Evolutionary conservation across 2,113 vertebrate genomes (phyloP).

Genomic region (Microtus oregoni): DNA sequence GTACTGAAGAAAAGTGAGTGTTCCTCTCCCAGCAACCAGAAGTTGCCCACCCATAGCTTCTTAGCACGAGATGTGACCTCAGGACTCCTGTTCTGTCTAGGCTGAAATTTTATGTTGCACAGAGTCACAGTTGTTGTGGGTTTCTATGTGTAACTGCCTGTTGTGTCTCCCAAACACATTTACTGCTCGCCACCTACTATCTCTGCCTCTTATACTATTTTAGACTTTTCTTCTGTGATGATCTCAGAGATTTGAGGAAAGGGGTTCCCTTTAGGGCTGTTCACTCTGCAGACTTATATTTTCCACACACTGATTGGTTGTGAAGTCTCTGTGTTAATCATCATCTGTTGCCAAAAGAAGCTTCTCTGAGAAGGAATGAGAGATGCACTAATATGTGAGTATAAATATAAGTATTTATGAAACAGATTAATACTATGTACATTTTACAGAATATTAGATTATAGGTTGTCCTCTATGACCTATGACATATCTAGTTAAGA

Average conservation of each 20-base stretch:
- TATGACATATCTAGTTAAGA: background rate
- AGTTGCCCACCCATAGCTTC: no score
- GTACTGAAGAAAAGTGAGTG: background rate
- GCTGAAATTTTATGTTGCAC: background rate
- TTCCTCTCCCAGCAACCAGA: background rate
- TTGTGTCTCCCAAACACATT: rapidly evolving
- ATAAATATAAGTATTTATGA: background rate
- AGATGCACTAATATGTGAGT: background rate
- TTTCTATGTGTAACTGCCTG: background rate
- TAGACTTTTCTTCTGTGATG: background rate
- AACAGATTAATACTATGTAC: background rate
- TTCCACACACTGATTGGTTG: no score
- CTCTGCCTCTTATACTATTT: background rate
- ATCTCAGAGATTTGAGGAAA: background rate
- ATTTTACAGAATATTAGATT: background rate
- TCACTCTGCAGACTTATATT: background rate
- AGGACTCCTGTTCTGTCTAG: background rate
- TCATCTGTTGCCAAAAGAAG: background rate
- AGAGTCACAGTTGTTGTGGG: background rate
- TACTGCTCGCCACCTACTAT: background rate
- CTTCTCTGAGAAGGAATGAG: background rate
- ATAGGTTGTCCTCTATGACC: background rate
- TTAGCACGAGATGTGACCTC: background rate
- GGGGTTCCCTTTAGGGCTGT: background rate
- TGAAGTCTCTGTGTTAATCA: background rate